phyloP scores from a whole-genome alignment of 1,140 invertebrate genomes.

The Ceratina australensis region DNA sequence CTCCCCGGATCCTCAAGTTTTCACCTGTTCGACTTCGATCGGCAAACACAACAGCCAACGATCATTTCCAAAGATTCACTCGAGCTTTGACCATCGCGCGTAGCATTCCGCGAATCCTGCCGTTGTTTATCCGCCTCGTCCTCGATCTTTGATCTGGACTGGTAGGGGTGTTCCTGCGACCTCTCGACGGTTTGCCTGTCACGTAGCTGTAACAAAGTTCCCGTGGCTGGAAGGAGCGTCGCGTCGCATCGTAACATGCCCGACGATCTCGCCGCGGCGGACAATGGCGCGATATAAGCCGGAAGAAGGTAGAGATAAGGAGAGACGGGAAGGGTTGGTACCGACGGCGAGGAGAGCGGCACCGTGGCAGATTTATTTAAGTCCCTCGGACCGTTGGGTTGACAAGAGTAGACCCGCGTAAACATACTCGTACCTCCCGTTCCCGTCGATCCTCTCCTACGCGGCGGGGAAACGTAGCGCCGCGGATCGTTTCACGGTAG shows the following conservation, averaged over 20 bases:
- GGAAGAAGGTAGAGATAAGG: slow-evolving; percentile 51
- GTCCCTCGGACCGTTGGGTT: slow-evolving; percentile 73
- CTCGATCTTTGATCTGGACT: not conserved
- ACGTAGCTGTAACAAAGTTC: slow-evolving; percentile 39
- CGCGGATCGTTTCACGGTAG: slow-evolving; percentile 64
- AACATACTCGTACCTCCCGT: slow-evolving; percentile 78
- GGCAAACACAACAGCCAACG: not conserved
- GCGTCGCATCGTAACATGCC: slow-evolving; percentile 13
- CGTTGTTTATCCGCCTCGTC: not conserved
- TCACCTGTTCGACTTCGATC: not conserved
- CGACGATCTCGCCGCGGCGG: slow-evolving; percentile 45
- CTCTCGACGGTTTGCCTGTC: slow-evolving; percentile 16
- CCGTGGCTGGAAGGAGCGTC: slow-evolving; percentile 14
- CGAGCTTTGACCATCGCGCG: not conserved
- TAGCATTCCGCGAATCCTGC: not conserved
- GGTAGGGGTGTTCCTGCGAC: slow-evolving; percentile 6
- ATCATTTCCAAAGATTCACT: not conserved
- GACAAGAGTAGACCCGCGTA: slow-evolving; percentile 79
- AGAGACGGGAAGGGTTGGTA: slow-evolving; percentile 16
- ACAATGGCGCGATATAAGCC: slow-evolving; percentile 55
- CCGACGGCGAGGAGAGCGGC: slow-evolving; percentile 24
- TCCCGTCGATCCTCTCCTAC: slow-evolving; percentile 36
- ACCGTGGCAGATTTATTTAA: slow-evolving; percentile 75
- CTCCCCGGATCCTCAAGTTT: not conserved
- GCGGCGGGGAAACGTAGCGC: slow-evolving; percentile 20